Conservation (phyloP, 2,888 invertebrate species). For the Stenurella melanura region DNA sequence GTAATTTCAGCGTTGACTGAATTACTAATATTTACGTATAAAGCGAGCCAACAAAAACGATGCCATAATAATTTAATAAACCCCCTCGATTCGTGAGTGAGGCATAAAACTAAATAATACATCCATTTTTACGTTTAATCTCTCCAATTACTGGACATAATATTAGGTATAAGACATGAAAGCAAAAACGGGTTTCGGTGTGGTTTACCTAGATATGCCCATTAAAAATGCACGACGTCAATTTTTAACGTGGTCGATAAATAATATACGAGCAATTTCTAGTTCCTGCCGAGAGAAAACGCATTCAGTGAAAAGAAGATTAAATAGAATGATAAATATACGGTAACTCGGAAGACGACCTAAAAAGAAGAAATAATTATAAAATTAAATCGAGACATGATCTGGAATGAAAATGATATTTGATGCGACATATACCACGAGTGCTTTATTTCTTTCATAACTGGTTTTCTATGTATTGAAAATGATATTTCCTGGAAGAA, state of each 20-base stretch:
- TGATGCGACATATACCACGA: conserved; percentile 19
- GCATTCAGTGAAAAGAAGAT: conserved; percentile 12
- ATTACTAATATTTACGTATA: neutral
- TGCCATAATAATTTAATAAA: conserved; percentile 3
- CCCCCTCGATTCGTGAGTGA: neutral
- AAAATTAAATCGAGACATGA: conserved; percentile 32
- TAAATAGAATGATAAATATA: conserved; percentile 16
- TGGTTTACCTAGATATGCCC: conserved; percentile 17
- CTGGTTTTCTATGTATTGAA: conserved; percentile 38
- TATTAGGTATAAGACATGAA: conserved; percentile 23
- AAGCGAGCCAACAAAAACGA: neutral
- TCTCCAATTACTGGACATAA: conserved; percentile 27
- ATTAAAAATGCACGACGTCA: conserved; percentile 18
- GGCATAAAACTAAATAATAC: neutral
- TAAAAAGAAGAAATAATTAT: conserved; percentile 36
- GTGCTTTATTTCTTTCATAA: conserved; percentile 26
- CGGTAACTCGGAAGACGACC: neutral
- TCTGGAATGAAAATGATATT: conserved; percentile 13
- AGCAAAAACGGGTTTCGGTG: conserved; percentile 4
- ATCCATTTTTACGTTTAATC: conserved; percentile 7
- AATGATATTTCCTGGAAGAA: conserved; percentile 34
- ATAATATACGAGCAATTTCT: conserved; percentile 32
- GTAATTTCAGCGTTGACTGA: neutral
- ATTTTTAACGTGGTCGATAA: conserved; percentile 27
- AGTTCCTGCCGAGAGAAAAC: conserved; percentile 17